Evolutionary conservation across 2,113 vertebrate genomes (phyloP), one percentile per base, ranked within the genome.

Genomic region (Calyptommatus sinebrachiatus): DNA sequence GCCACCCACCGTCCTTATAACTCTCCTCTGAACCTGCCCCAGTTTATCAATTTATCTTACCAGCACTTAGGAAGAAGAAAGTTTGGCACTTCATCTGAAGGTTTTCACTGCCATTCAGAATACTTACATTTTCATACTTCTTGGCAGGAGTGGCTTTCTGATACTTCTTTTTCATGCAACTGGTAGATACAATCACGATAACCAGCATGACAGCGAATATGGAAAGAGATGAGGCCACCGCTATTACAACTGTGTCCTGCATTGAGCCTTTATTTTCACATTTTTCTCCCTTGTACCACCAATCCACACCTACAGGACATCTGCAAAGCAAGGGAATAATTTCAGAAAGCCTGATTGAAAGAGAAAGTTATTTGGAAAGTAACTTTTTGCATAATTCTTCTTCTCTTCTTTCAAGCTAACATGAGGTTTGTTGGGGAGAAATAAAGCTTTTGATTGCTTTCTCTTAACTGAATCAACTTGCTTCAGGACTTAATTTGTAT

Each of bases 241-340:
- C 93, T 1, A 96, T 93, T 67, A 91, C 26, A n/a, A 82, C 83
- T 41, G 90, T 95, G 82, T 98, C 96, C 4, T 1, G 45, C 7
- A 11, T 69, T 1, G 96, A 91, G 70, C 97, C 96, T 82, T 78
- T 95, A 76, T 79, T 86, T 89, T 99, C 95, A 90, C 97, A 98
- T 70, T 83, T 93, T 72, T 93, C 76, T 16, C 97, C 97, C 7
- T 93, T 92, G 87, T 96, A 96, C 97, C 97, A 99, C 97, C 97
- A 98, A 91, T 93, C 83, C 0, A 88, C 71, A 2, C 96, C 95
- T 31, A 94, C 94, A 1, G 77, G 89, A 85, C 98, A 99, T 90
- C 98, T 99, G 76, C 26, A 82, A 8, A 73, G 48, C 75, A 48
- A 81, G 63, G 82, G 9, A 74, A 5, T 76, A 16, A 73, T 75